Evolutionary conservation across 2,888 invertebrate genomes (phyloP).

Genomic region (Machimus rusticus): DNA sequence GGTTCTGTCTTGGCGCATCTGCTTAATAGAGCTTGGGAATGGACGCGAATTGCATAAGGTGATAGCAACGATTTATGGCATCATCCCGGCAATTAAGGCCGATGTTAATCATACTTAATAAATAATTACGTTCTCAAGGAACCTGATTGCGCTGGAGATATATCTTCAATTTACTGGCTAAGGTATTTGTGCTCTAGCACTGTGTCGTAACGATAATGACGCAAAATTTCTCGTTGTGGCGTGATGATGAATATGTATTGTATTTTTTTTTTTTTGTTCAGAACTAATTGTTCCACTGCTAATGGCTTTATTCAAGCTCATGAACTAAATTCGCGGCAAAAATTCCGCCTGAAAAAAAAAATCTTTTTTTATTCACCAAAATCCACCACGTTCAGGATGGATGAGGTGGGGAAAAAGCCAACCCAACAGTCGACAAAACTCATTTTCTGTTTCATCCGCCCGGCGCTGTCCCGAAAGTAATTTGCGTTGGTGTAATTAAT

Average conservation of each 20-base stretch:
- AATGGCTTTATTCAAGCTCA: background rate
- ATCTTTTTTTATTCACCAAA: background rate
- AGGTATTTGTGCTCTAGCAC: background rate
- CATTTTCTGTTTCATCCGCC: background rate
- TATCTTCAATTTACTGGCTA: background rate
- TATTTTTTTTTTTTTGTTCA: background rate
- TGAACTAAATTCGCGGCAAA: background rate
- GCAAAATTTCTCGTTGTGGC: background rate
- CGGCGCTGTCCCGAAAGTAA: background rate
- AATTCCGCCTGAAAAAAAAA: background rate
- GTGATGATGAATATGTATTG: background rate
- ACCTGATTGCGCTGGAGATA: background rate
- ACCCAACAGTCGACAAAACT: background rate
- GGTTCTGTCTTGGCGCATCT: background rate
- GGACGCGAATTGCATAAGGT: background rate
- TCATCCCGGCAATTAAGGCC: background rate
- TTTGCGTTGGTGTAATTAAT: conserved; percentile 19
- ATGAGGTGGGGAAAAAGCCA: background rate
- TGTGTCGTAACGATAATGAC: background rate
- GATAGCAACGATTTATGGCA: background rate
- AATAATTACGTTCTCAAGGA: background rate
- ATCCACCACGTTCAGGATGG: background rate
- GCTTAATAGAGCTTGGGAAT: background rate
- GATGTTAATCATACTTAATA: background rate
- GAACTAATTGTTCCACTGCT: background rate